Conservation (phyloP, 2,113 vertebrate species). For the Zosterops japonicus region DNA sequence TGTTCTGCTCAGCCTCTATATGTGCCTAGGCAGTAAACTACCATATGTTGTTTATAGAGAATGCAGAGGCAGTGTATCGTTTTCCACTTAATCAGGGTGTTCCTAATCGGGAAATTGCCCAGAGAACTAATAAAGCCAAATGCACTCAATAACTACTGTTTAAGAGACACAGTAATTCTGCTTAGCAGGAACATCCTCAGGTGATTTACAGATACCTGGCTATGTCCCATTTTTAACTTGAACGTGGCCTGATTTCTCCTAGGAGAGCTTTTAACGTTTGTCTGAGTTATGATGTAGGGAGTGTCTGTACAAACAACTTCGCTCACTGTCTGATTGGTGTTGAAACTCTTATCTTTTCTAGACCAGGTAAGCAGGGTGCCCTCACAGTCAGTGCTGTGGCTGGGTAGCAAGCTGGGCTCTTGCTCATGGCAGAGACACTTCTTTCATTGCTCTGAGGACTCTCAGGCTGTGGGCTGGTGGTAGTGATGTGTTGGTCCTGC, state of each 20-base stretch:
- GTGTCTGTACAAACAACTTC: not conserved
- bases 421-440: not conserved
- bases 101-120: conserved; percentile 50
- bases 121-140: conserved; percentile 60
- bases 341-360: not conserved
- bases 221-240: not conserved
- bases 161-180: conserved; percentile 37
- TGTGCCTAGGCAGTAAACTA: conserved; percentile 26
- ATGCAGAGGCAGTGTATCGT: conserved; percentile 39
- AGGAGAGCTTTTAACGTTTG: not conserved
- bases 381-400: not conserved
- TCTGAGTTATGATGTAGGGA: not conserved
- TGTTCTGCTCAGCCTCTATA: conserved; percentile 2
- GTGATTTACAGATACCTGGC: conserved; percentile 45
- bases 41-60: conserved; percentile 49
- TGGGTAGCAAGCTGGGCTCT: not conserved
- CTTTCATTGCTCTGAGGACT: fast-evolving
- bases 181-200: not conserved
- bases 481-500: not conserved
- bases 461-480: not conserved
- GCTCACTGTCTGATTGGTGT: not conserved
- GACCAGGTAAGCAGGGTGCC: not conserved
- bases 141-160: conserved; percentile 57
- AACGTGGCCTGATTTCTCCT: not conserved
- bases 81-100: conserved; percentile 61